Evolutionary conservation across 2,113 vertebrate species (phyloP).

Genomic region (Pteruthius melanotis): DNA sequence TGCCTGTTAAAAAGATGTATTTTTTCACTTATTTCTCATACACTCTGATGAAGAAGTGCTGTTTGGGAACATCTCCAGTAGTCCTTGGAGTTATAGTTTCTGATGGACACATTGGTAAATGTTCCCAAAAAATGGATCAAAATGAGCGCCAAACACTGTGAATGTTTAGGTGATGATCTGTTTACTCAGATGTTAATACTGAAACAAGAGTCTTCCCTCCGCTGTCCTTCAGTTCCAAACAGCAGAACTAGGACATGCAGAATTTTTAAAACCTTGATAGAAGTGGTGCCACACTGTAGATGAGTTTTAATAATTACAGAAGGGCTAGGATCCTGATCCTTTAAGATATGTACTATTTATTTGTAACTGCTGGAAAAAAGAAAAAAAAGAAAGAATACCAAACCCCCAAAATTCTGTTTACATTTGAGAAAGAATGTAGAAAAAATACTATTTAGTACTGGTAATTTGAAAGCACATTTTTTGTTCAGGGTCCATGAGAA

Average conservation of each 20-base stretch:
- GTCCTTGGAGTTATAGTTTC: background rate
- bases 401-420: background rate
- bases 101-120: background rate
- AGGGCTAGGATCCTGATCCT: background rate
- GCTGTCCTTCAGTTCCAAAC: background rate
- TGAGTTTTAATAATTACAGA: background rate
- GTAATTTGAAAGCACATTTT: background rate
- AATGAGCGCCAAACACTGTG: background rate
- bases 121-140: background rate
- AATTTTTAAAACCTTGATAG: background rate
- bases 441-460: background rate
- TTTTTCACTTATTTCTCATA: background rate
- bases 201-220: background rate
- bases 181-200: background rate
- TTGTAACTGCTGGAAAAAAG: background rate
- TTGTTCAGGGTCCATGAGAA: background rate
- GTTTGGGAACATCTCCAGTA: background rate
- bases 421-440: background rate
- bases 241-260: background rate
- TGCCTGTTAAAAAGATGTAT: background rate
- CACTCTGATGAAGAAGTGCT: background rate
- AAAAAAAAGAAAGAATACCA: background rate
- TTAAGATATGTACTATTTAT: background rate
- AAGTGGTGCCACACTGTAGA: background rate
- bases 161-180: background rate